Evolutionary conservation across 2,113 vertebrate species (phyloP).

Genomic region (Butorides virescens): DNA sequence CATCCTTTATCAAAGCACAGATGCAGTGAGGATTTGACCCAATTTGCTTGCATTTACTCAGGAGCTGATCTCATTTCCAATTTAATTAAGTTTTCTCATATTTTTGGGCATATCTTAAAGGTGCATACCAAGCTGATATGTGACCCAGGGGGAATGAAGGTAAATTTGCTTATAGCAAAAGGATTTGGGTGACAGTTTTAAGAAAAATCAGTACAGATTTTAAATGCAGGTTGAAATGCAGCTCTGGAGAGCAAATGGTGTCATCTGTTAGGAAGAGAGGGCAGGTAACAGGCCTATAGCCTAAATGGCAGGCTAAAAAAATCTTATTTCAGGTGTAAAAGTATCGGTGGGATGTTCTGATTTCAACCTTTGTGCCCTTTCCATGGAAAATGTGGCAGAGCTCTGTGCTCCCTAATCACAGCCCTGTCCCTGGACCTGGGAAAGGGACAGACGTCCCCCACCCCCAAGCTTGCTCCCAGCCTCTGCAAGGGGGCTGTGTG

Average conservation of each 20-base stretch:
- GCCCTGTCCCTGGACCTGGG: neutral
- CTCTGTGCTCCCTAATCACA: neutral
- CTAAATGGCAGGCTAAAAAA: neutral
- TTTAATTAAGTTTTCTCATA: constrained; percentile 2
- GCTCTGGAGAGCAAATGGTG: neutral
- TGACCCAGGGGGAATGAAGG: neutral
- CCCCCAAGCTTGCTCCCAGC: neutral
- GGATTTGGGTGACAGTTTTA: neutral
- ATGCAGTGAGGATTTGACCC: neutral
- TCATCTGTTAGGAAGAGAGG: neutral
- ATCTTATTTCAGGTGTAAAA: neutral
- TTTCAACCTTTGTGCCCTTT: neutral
- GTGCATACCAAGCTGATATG: neutral
- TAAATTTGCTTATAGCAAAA: neutral
- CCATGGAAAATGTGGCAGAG: neutral
- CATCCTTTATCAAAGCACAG: neutral
- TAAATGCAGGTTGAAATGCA: neutral
- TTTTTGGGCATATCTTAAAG: neutral
- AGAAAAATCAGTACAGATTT: neutral
- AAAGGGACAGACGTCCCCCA: neutral
- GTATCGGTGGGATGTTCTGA: neutral
- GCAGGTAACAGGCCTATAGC: neutral
- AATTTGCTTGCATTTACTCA: neutral
- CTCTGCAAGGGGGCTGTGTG: neutral
- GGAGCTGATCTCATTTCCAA: neutral